phyloP scores from a whole-genome alignment of 2,797 vertebrate species.

The Momotus momota region DNA sequence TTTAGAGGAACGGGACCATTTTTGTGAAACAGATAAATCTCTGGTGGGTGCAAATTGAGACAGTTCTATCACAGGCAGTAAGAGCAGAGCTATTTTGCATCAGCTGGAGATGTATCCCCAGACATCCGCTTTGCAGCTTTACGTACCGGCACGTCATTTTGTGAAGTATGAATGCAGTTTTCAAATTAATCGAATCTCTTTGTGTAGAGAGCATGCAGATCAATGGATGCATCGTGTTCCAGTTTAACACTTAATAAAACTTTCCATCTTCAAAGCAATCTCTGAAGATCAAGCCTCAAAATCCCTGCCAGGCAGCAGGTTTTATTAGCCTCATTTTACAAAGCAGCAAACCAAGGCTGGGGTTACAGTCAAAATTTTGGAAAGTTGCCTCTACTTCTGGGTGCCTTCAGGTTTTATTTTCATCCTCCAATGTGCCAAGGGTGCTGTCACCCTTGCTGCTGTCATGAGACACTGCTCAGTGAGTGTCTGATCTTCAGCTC shows the following conservation, averaged over 20 bases:
- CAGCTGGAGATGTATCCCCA: not conserved
- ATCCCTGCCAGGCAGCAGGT: not conserved
- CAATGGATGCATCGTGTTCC: not conserved
- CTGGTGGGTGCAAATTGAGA: not conserved
- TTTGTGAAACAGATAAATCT: not conserved
- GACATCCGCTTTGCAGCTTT: not conserved
- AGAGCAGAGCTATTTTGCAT: not conserved
- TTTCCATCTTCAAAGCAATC: not conserved
- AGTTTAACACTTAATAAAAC: not conserved
- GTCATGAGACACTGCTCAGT: rapidly evolving
- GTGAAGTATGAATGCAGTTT: not conserved
- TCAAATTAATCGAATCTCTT: not conserved
- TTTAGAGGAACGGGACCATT: not conserved
- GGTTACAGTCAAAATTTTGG: not conserved
- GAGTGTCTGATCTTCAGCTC: not conserved
- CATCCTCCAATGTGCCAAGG: rapidly evolving
- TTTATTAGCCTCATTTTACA: not conserved
- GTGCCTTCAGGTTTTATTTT: not conserved
- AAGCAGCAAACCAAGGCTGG: not conserved
- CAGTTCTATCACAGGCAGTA: not conserved
- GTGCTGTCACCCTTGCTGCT: not conserved
- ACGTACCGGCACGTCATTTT: not conserved
- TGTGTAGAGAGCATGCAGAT: not conserved
- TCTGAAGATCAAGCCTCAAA: not conserved
- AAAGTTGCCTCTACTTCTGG: not conserved